These are phyloP conservation scores for Musca domestica DNA, from an alignment of 1,140 invertebrate species.

Conservation along the genomic window DNA sequence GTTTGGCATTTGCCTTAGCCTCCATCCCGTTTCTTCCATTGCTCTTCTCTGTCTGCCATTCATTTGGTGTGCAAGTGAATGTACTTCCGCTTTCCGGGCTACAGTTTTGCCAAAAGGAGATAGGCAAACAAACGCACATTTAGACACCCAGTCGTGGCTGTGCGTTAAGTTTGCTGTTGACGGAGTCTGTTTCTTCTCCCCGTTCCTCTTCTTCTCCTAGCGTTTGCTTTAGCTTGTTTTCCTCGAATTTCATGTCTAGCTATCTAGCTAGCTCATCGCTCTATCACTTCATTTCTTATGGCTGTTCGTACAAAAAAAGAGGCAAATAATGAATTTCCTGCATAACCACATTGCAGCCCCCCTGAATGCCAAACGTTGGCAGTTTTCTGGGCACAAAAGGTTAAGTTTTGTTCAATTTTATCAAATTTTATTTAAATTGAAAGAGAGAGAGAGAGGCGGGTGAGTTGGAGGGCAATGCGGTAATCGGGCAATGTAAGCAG, in stretches of 20 bases:
- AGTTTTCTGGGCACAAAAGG: too few relatives aligned
- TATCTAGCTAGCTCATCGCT: too few relatives aligned
- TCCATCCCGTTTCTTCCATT: too few relatives aligned
- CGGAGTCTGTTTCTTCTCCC: neutral
- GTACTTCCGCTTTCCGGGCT: conserved; percentile 19
- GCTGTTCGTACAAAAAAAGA: neutral
- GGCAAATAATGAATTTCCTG: conserved; percentile 24
- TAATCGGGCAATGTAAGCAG: neutral
- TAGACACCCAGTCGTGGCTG: neutral
- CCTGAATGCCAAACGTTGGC: neutral
- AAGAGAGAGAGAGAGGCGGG: too few relatives aligned
- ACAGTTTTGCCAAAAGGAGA: conserved; percentile 2
- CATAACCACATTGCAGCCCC: neutral
- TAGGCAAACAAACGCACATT: neutral
- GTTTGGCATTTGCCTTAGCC: neutral
- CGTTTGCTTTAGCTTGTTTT: neutral
- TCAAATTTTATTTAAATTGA: too few relatives aligned
- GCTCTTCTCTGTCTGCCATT: too few relatives aligned
- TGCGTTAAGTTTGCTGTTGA: neutral
- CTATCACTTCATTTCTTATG: neutral
- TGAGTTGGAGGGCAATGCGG: too few relatives aligned
- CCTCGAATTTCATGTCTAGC: neutral
- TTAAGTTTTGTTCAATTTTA: too few relatives aligned
- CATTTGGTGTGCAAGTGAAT: conserved; percentile 18
- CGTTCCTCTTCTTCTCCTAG: neutral